phyloP scores from a whole-genome alignment of 2,113 vertebrate genomes.

The Ancistrus triradiatus region DNA sequence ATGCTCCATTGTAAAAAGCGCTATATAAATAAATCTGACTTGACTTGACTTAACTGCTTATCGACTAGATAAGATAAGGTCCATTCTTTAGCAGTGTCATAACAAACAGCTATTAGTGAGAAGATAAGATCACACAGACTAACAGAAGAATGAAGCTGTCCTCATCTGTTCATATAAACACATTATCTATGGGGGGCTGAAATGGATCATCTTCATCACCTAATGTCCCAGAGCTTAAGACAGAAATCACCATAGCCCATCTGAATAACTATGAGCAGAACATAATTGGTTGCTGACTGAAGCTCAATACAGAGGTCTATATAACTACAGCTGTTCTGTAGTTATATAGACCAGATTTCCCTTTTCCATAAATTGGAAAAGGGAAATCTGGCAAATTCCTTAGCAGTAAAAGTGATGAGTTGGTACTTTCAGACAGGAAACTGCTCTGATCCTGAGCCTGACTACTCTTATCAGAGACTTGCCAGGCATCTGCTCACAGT shows the following conservation, averaged over 20 bases:
- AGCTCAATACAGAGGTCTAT: neutral
- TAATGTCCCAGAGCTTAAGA: too few relatives aligned
- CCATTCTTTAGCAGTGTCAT: constrained; percentile 42
- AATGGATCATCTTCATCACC: too few relatives aligned
- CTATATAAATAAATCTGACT: too few relatives aligned
- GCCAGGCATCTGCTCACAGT: constrained; percentile 19
- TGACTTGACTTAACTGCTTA: constrained; percentile 45
- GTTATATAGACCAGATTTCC: too few relatives aligned
- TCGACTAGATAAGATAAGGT: constrained; percentile 53
- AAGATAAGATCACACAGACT: constrained; percentile 51
- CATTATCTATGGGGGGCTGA: too few relatives aligned
- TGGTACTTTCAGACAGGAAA: constrained; percentile 48
- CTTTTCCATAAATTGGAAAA: too few relatives aligned
- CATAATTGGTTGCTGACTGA: too few relatives aligned
- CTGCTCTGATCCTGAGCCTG: constrained; percentile 27
- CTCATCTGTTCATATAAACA: constrained; percentile 28
- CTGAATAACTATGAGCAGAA: too few relatives aligned
- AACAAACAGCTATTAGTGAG: constrained; percentile 54
- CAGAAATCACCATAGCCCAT: too few relatives aligned
- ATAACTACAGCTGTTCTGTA: constrained; percentile 28
- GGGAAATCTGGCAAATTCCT: too few relatives aligned
- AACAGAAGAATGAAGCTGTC: constrained; percentile 42
- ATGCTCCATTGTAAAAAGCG: too few relatives aligned
- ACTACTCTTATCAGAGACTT: constrained; percentile 38
- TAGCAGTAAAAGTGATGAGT: too few relatives aligned